Evolutionary conservation across 1,140 invertebrate species (phyloP).

Genomic region (Bombus waltoni): DNA sequence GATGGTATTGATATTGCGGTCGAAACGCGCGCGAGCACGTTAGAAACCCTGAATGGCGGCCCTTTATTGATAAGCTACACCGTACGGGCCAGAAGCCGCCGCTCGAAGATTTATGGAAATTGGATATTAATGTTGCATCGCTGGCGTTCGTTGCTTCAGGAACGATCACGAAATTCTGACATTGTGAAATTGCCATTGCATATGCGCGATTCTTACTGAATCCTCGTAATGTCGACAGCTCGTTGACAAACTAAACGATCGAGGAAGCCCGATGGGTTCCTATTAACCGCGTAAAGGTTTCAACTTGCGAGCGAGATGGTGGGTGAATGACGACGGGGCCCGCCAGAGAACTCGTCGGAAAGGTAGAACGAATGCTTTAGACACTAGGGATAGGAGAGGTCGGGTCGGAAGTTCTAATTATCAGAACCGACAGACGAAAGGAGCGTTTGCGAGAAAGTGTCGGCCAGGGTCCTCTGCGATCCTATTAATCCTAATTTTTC

Average conservation of each 20-base stretch:
- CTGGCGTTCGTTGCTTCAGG: neutral
- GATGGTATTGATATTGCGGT: conserved; percentile 48
- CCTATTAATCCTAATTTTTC: too few species aligned
- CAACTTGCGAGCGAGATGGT: too few species aligned
- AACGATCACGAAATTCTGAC: neutral
- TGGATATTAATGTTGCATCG: conserved; percentile 42
- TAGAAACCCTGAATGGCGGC: conserved; percentile 11
- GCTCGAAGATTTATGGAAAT: conserved; percentile 41
- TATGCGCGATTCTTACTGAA: neutral
- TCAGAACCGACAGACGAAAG: too few species aligned
- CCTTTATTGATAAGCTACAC: conserved; percentile 29
- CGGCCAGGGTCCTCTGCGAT: too few species aligned
- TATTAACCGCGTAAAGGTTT: too few species aligned
- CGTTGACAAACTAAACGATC: neutral
- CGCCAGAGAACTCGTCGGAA: too few species aligned
- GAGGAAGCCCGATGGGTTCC: neutral
- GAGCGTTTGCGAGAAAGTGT: too few species aligned
- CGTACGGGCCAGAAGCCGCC: neutral
- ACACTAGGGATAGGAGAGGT: too few species aligned
- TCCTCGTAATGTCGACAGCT: too few species aligned
- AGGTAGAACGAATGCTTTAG: too few species aligned
- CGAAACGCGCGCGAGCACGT: neutral
- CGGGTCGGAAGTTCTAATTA: too few species aligned
- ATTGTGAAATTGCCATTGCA: neutral
- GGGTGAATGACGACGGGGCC: too few species aligned